Evolutionary conservation across 2,797 vertebrate genomes (phyloP).

Genomic region (Lagodon rhomboides): DNA sequence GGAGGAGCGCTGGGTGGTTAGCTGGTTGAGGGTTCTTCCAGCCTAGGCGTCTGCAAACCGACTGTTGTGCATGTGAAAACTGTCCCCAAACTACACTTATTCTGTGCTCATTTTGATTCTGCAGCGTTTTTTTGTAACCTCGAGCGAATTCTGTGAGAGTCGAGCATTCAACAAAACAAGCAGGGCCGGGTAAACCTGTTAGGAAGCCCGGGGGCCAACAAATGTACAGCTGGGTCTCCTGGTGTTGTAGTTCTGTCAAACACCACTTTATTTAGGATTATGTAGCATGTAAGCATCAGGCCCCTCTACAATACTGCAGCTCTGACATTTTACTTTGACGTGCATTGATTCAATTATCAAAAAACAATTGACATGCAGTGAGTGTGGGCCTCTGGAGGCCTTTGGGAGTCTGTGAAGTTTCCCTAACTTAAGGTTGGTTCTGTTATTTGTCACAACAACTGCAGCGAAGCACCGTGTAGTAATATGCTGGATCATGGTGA

Average conservation of each 20-base stretch:
- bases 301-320: background rate
- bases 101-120: constrained; percentile 46
- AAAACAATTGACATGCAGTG: background rate
- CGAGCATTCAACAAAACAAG: too few relatives aligned
- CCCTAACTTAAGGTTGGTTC: background rate
- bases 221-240: background rate
- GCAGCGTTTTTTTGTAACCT: background rate
- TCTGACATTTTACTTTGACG: background rate
- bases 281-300: background rate
- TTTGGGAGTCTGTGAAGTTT: background rate
- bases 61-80: constrained; percentile 68
- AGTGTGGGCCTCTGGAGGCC: background rate
- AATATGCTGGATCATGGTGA: too few relatives aligned
- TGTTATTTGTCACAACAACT: too few relatives aligned
- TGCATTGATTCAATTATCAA: background rate
- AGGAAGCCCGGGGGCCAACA: background rate
- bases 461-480: too few relatives aligned
- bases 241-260: background rate
- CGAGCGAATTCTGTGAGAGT: background rate
- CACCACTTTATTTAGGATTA: background rate
- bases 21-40: constrained; percentile 79
- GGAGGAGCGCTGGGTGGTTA: constrained; percentile 58
- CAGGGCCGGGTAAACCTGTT: background rate
- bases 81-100: constrained; percentile 40
- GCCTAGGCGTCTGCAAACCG: constrained; percentile 77